Base-by-base conservation (phyloP, 2,888 invertebrate species). In the Anthoptus insignis region DNA sequence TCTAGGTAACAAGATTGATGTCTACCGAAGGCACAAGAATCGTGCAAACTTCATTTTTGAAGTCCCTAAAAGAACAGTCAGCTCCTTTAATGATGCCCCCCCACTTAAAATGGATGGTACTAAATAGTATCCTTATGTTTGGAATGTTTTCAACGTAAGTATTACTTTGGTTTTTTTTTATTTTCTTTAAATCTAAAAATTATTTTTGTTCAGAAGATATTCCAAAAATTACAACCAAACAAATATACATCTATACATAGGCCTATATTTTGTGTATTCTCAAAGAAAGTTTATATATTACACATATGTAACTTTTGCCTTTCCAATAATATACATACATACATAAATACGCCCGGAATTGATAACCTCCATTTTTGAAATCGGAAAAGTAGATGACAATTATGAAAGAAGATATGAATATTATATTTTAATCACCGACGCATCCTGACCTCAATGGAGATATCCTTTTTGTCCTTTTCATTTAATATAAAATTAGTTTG, bases 141-240 rank as follows among this genome's bases (percentile, higher is more conserved):
- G 92, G 94, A 8, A 94, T 95, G 75, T 96, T 96, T 94, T 93
- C 95, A 76, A 94, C 95, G 96, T 96, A 87, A 93, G 94, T 91
- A 60, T 56, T 1, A 21, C 9, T n/a, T 27, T 34, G 5, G 8
- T 8, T 27, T n/a, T n/a, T n/a, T n/a, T n/a, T n/a, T n/a, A n/a
- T n/a, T n/a, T n/a, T n/a, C n/a, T n/a, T n/a, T n/a, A n/a, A n/a
- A n/a, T n/a, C n/a, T n/a, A n/a, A n/a, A n/a, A n/a, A n/a, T n/a
- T n/a, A n/a, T n/a, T n/a, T n/a, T n/a, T n/a, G n/a, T n/a, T n/a
- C n/a, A n/a, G n/a, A n/a, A n/a, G n/a, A n/a, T n/a, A n/a, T n/a
- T n/a, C n/a, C n/a, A n/a, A n/a, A n/a, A n/a, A n/a, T n/a, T n/a
- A n/a, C n/a, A n/a, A n/a, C n/a, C n/a, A n/a, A n/a, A n/a, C n/a